phyloP scores from a whole-genome alignment of 1,140 invertebrate genomes.

The Planococcus citri region DNA sequence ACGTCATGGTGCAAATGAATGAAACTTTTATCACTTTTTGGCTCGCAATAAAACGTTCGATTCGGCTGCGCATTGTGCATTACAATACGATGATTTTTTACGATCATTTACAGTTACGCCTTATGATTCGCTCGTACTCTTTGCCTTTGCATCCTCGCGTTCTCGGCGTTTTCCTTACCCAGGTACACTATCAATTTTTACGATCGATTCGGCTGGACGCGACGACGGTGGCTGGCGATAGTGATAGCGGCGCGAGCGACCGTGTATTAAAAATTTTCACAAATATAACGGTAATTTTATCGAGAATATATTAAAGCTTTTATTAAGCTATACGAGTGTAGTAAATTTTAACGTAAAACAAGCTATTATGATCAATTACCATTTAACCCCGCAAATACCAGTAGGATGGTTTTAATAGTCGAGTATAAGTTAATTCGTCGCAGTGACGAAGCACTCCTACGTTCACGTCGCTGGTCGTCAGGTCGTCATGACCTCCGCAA shows the following conservation, averaged over 20 bases:
- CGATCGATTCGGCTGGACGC: background rate
- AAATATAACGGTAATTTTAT: too few relatives aligned
- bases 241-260: too few relatives aligned
- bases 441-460: too few relatives aligned
- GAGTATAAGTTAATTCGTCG: too few relatives aligned
- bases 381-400: background rate
- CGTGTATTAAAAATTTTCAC: too few relatives aligned
- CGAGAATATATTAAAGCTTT: background rate
- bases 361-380: background rate
- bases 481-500: slow-evolving; percentile 5
- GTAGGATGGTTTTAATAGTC: too few relatives aligned
- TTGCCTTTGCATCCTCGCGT: too few relatives aligned
- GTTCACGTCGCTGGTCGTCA: too few relatives aligned
- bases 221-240: too few relatives aligned
- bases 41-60: background rate
- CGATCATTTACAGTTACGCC: background rate
- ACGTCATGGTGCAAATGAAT: background rate
- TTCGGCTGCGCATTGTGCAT: background rate
- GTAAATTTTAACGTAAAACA: background rate
- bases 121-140: background rate
- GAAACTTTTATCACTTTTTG: background rate
- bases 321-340: background rate
- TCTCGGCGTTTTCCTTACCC: too few relatives aligned
- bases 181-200: background rate
- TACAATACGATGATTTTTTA: background rate